Percentiles rank a stretch among this genome's conserved stretches.
Evolutionary conservation across 2,888 invertebrate genomes (phyloP).

Genomic region (Falcaria lacertinaria): DNA sequence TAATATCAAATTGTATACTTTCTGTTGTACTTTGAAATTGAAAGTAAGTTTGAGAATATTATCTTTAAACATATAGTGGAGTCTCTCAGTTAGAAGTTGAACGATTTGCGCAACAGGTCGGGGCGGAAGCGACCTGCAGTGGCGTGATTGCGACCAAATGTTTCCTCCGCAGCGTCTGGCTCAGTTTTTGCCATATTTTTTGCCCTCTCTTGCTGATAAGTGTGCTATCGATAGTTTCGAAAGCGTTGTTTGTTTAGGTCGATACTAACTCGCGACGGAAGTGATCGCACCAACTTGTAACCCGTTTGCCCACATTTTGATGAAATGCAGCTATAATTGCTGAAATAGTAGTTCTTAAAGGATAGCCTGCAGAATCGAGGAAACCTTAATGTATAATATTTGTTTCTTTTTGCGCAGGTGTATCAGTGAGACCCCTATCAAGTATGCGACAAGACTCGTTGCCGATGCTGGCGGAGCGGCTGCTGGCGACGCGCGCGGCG

Average conservation of each 20-base stretch:
- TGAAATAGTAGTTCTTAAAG: no score
- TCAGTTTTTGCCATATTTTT: constrained; percentile 71
- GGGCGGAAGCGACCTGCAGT: constrained; percentile 78
- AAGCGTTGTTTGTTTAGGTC: constrained; percentile 68
- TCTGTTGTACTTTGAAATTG: no score
- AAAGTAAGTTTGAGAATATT: no score
- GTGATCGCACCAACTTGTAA: constrained; percentile 40
- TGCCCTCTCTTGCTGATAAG: constrained; percentile 65
- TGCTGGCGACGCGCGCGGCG: constrained; percentile 76
- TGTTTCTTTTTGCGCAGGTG: constrained; percentile 46
- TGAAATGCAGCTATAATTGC: not conserved
- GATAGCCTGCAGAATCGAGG: no score
- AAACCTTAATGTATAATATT: no score
- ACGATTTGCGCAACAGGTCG: constrained; percentile 78
- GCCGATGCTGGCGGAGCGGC: constrained; percentile 73
- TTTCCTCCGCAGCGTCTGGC: constrained; percentile 69
- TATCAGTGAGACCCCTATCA: constrained; percentile 71
- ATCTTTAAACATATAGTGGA: constrained; percentile 2
- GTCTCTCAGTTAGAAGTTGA: constrained; percentile 21
- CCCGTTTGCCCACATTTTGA: not conserved
- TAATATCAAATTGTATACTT: no score
- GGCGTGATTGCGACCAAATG: constrained; percentile 77
- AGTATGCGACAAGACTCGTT: constrained; percentile 73
- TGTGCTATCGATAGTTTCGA: constrained; percentile 75
- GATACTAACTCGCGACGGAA: constrained; percentile 65